These are phyloP conservation scores for Archips crataeganus DNA, from an alignment of 2,888 invertebrate species.

Conservation along the genomic window DNA sequence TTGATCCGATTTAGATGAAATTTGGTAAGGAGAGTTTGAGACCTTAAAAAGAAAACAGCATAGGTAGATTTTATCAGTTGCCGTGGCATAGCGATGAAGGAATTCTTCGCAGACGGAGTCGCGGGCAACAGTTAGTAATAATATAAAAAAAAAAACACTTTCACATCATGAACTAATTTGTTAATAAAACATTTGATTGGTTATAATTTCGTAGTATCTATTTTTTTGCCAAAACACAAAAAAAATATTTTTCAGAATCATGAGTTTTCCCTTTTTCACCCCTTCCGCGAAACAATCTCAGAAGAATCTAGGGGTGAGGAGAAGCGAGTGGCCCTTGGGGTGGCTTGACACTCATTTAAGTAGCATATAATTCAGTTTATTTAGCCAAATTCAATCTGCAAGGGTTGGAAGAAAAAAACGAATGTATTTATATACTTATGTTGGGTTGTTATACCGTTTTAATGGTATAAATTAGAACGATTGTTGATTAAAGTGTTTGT, in stretches of 20 bases:
- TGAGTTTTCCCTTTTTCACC: conserved; percentile 52
- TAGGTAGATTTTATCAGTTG: too few relatives aligned
- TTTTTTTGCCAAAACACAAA: background rate
- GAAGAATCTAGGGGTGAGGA: conserved; percentile 76
- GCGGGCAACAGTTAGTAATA: too few relatives aligned
- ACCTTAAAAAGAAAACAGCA: too few relatives aligned
- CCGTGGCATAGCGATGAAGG: too few relatives aligned
- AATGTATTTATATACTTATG: conserved; percentile 47
- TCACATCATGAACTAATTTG: too few relatives aligned
- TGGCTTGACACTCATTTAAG: conserved; percentile 88
- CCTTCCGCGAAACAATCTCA: conserved; percentile 57
- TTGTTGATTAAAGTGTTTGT: conserved; percentile 66
- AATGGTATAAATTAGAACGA: conserved; percentile 80
- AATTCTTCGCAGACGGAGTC: too few relatives aligned
- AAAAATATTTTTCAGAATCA: conserved; percentile 7
- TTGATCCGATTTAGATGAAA: too few relatives aligned
- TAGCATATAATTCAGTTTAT: conserved; percentile 90
- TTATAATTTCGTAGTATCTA: too few relatives aligned
- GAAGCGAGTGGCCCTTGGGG: conserved; percentile 72
- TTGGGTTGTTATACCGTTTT: conserved; percentile 65
- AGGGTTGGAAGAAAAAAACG: conserved; percentile 62
- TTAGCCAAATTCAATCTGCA: conserved; percentile 79
- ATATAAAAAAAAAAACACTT: too few relatives aligned
- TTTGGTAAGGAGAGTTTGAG: too few relatives aligned
- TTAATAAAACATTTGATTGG: too few relatives aligned